These are phyloP conservation scores for Plutella xylostella DNA, from an alignment of 2,888 invertebrate species.

Conservation along the genomic window DNA sequence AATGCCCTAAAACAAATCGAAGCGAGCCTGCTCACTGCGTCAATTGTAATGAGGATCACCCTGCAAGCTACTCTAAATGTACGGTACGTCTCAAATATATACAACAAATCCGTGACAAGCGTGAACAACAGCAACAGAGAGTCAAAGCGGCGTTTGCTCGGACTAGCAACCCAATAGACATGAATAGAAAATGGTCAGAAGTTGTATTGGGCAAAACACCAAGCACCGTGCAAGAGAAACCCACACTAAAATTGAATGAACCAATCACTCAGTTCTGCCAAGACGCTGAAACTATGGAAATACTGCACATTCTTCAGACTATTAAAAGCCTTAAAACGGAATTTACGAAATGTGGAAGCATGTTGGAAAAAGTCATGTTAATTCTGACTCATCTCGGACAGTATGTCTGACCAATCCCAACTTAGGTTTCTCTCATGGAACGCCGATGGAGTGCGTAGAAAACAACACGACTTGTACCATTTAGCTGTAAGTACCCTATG, in stretches of 20 bases:
- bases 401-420: background rate
- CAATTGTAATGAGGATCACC: background rate
- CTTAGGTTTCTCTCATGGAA: background rate
- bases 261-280: no score
- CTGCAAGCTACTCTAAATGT: background rate
- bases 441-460: background rate
- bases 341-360: no score
- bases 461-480: background rate
- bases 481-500: background rate
- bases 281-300: background rate
- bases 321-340: background rate
- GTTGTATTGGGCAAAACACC: no score
- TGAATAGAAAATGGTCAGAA: no score
- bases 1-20: background rate
- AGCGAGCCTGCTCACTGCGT: background rate
- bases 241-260: no score
- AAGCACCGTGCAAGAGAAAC: no score
- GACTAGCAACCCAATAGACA: no score
- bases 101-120: no score
- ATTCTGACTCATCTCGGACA: background rate
- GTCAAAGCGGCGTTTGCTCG: no score
- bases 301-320: background rate
- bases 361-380: no score
- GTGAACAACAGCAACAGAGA: no score
- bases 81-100: no score